Percentiles rank a stretch among this genome's conserved stretches.
Evolutionary conservation across 2,888 invertebrate species (phyloP).

Genomic region (Ophion slaviceki): DNA sequence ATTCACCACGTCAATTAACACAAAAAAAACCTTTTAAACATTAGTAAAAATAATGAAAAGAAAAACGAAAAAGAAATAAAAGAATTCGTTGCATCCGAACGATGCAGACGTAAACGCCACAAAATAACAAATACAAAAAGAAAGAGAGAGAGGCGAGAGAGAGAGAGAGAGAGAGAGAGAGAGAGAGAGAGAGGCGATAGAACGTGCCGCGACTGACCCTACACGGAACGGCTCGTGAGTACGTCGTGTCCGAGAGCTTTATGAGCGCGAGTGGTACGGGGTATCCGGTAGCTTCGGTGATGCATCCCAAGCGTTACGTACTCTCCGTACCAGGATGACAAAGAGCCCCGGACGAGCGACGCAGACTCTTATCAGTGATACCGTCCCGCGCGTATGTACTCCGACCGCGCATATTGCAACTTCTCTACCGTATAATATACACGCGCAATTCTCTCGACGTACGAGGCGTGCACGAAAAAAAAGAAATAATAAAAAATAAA

Average conservation of each 20-base stretch:
- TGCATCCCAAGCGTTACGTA: constrained; percentile 17
- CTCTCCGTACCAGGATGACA: not conserved
- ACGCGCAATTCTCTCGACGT: not conserved
- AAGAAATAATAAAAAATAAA: constrained; percentile 8
- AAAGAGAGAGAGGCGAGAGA: too few relatives aligned
- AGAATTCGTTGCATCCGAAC: too few relatives aligned
- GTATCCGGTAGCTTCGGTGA: constrained; percentile 47
- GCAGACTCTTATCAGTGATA: constrained; percentile 61
- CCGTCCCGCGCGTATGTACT: constrained; percentile 29
- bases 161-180: too few relatives aligned
- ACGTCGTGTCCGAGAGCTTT: constrained; percentile 8
- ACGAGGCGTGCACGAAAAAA: not conserved
- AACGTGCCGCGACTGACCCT: too few relatives aligned
- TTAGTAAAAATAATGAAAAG: too few relatives aligned
- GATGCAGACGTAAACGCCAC: too few relatives aligned
- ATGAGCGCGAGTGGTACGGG: constrained; percentile 26
- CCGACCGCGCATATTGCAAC: constrained; percentile 31
- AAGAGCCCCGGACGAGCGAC: constrained; percentile 53
- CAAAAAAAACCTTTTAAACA: too few relatives aligned
- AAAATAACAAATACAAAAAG: too few relatives aligned
- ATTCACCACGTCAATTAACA: too few relatives aligned
- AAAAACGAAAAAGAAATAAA: too few relatives aligned
- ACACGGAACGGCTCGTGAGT: too few relatives aligned
- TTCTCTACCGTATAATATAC: not conserved
- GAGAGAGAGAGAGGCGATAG: too few relatives aligned